Base-by-base conservation (phyloP, 2,797 vertebrate genomes). In the Pteronotus mesoamericanus region DNA sequence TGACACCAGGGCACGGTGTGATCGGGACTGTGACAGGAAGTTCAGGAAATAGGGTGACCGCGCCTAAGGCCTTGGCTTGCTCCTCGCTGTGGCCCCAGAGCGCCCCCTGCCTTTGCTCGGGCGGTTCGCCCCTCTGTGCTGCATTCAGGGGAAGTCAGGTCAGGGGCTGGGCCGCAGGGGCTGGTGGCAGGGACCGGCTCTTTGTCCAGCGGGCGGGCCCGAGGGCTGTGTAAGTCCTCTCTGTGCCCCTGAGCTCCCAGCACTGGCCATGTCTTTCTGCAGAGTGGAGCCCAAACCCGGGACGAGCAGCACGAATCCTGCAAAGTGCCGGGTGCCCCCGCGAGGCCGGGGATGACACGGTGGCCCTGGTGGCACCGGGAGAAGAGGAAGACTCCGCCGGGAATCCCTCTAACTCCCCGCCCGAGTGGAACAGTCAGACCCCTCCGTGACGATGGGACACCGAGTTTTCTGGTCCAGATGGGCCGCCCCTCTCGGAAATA, bases 341-440 rank as follows among this genome's bases (percentile, higher is more conserved):
- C n/a, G 44, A 34, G 29, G 19, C 26, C 15, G 0, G 15, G 14
- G 14, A 5, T n/a, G 69, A 53, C 1, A 6, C 9, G 0, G 3
- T 15, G 3, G 26, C 42, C 22, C 59, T 22, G 72, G 3, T 18
- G 37, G 71, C 14, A 2, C 11, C 4, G 3, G 77, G n/a, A 74
- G 26, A 69, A 37, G 1, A 39, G 51, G n/a, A 71, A 46, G 32
- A 68, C 26, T 5, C 85, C 9, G 8, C 74, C 39, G 5, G 44
- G 57, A 51, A 57, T 5, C 83, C 55, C 11, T 16, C 48, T 12
- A 29, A 6, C 18, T 34, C 0, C 0, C 48, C 83, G 8, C 44
- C 48, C 18, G 11, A 19, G 26, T 64, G 69, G 39, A 26, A 78
- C 46, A 18, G 0, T 44, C 12, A 51, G n/a, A 42, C 6, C 51